Conservation (phyloP, 2,113 vertebrate species). For the Tachysurus vachellii region DNA sequence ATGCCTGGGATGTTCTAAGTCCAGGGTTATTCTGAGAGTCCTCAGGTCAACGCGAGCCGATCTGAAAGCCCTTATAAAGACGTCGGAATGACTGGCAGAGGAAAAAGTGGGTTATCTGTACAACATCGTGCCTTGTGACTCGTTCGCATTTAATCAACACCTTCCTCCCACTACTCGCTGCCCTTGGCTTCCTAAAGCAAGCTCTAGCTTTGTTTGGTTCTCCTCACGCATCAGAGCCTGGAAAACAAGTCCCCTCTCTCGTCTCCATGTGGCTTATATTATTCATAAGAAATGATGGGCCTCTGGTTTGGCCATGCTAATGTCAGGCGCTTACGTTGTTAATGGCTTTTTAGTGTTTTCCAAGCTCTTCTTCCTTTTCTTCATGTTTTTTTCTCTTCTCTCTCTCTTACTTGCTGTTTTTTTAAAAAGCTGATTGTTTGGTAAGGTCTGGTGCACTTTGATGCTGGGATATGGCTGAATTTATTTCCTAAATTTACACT, state of each 20-base stretch:
- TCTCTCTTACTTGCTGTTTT: not conserved
- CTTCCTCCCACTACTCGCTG: conserved; percentile 55
- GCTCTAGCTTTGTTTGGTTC: conserved; percentile 45
- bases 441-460: conserved; percentile 2
- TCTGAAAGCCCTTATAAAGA: conserved; percentile 73
- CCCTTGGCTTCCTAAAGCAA: conserved; percentile 55
- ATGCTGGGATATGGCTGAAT: not conserved
- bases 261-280: conserved; percentile 57
- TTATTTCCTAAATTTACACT: not conserved
- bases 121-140: conserved; percentile 63
- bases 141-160: conserved; percentile 74
- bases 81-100: conserved; percentile 52
- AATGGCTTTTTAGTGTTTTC: conserved; percentile 56
- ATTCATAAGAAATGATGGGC: conserved; percentile 54
- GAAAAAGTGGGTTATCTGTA: conserved; percentile 71
- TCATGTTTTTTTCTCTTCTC: not conserved
- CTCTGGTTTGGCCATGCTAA: conserved; percentile 30
- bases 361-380: not conserved
- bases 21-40: conserved; percentile 68
- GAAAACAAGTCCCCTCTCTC: conserved; percentile 25
- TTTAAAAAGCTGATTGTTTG: not conserved
- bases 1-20: not conserved
- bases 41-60: conserved; percentile 55
- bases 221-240: conserved; percentile 42
- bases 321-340: conserved; percentile 28